Base-by-base conservation (phyloP, 35 echinoderm and acorn worm species). In the Anneissia japonica region DNA sequence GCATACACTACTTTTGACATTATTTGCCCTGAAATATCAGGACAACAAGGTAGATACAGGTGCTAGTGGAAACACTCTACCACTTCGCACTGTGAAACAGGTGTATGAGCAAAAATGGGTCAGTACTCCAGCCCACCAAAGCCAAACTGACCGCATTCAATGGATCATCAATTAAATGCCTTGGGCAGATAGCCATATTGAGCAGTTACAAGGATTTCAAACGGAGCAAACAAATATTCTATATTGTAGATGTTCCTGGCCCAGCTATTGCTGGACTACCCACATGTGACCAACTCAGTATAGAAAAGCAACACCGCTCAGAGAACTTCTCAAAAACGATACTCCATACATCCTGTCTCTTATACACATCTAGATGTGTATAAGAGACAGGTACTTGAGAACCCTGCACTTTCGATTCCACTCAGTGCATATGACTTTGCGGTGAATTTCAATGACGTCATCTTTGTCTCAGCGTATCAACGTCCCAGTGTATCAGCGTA, bases 211-310 rank as follows among this genome's bases (percentile, higher is more conserved):
- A 2, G 9, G 39, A 79, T 2, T 85, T 82, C 38, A 38, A 74
- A 26, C 85, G 74, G 82, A 77, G 14, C 14, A 72, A 85, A 19
- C 88, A 90, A 84, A 16, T 0, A 19, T 84, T 77, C n/a, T n/a
- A n/a, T n/a, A 75, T 64, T 46, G 88, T 84, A 32, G 45, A 90
- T 45, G 88, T n/a, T 85, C 88, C 35, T n/a, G 81, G 88, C 30
- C 88, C 88, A 29, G 81, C 45, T 19, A 77, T 89, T 75, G 72
- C 78, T 43, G 80, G 88, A 14, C 79, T 89, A 26, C 82, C 81
- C 30, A 85, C 19, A 51, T 84, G 72, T 45, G 82, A 46, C 12
- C 46, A 64, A 23, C 55, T 89, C 21, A 23, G 38, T 1, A 17
- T 89, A 21, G 87, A n/a, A n/a, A n/a, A n/a, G n/a, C n/a, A n/a